phyloP scores from a whole-genome alignment of 1,140 invertebrate genomes.

The Ctenoplectra terminalis region DNA sequence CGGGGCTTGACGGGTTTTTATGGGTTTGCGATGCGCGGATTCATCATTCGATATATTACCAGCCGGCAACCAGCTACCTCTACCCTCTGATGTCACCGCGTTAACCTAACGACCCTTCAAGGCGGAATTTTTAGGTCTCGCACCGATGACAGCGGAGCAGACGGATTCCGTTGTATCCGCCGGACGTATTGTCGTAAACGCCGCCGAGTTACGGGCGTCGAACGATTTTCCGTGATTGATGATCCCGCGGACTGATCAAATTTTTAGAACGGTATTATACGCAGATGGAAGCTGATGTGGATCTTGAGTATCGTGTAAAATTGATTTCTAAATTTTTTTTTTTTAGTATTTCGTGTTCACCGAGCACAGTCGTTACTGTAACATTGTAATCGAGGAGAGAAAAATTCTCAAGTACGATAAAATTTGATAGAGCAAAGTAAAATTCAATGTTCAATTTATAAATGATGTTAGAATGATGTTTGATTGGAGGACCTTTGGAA shows the following conservation, averaged over 20 bases:
- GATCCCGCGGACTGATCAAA: not conserved
- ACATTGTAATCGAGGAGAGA: too few relatives aligned
- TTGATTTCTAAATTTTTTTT: too few relatives aligned
- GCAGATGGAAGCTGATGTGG: too few relatives aligned
- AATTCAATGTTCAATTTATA: not conserved
- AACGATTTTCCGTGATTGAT: constrained; percentile 13
- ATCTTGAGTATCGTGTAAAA: too few relatives aligned
- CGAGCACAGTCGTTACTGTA: too few relatives aligned
- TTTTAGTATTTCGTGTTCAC: too few relatives aligned
- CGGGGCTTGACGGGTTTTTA: constrained; percentile 80
- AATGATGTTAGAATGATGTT: not conserved
- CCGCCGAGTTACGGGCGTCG: too few relatives aligned
- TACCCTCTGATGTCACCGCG: constrained; percentile 74
- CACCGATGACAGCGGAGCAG: constrained; percentile 15
- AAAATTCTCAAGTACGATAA: too few relatives aligned
- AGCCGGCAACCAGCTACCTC: constrained; percentile 53
- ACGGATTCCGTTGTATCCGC: not conserved
- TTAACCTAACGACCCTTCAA: constrained; percentile 76
- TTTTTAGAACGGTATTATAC: not conserved
- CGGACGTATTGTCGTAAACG: constrained; percentile 8
- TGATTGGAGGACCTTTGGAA: not conserved
- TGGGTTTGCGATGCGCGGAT: constrained; percentile 81
- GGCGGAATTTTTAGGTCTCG: constrained; percentile 68
- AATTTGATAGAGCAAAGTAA: not conserved
- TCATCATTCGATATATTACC: constrained; percentile 82